Conservation (phyloP, 2,888 invertebrate species). For the Subacronicta megacephala region DNA sequence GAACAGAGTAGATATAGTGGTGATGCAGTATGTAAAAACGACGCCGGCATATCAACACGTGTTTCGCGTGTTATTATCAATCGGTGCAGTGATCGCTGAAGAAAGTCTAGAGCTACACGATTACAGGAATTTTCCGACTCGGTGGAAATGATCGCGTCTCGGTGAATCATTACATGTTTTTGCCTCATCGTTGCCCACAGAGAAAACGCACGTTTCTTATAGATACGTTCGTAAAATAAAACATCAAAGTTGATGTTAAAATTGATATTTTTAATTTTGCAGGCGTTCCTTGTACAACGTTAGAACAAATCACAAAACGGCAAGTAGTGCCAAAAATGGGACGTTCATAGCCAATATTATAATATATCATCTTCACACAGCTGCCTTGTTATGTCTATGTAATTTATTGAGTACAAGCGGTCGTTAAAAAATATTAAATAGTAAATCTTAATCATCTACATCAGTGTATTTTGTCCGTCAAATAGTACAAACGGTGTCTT, state of each 20-base stretch:
- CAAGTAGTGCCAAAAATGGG: conserved; percentile 54
- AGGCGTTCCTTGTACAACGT: conserved; percentile 30
- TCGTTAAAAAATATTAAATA: conserved; percentile 41
- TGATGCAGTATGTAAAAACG: conserved; percentile 22
- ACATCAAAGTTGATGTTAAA: conserved; percentile 58
- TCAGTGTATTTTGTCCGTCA: conserved; percentile 34
- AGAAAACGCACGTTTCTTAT: conserved; percentile 71
- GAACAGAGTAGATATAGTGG: conserved; percentile 28
- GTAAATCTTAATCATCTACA: conserved; percentile 52
- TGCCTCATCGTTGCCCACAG: conserved; percentile 69
- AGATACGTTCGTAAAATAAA: conserved; percentile 63
- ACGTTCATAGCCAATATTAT: conserved; percentile 22
- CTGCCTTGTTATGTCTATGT: conserved; percentile 34
- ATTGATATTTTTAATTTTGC: conserved; percentile 48
- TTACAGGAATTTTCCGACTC: conserved; percentile 88
- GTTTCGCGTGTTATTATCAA: conserved; percentile 74
- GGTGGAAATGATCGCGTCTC: conserved; percentile 85
- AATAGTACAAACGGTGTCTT: conserved; percentile 50
- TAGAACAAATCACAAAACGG: conserved; percentile 33
- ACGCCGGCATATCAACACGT: conserved; percentile 51
- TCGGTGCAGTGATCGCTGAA: conserved; percentile 74
- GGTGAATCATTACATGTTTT: conserved; percentile 84
- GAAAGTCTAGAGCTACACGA: conserved; percentile 79
- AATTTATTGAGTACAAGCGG: conserved; percentile 45
- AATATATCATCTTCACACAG: conserved; percentile 16